phyloP scores from a whole-genome alignment of 92 coral and sea anemone species.

The Phymanthus crucifer region DNA sequence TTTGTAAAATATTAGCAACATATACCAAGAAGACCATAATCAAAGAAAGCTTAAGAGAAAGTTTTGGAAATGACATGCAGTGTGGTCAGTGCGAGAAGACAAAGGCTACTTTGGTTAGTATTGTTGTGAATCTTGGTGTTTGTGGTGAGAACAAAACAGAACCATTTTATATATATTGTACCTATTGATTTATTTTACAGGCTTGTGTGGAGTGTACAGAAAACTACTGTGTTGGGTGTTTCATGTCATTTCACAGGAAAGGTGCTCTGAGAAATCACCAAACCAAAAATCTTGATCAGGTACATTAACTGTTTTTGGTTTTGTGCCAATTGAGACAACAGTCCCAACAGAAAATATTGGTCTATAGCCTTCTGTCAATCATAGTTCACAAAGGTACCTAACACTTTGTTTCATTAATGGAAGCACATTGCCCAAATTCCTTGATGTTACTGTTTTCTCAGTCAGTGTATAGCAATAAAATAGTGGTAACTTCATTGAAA shows the following conservation, averaged over 20 bases:
- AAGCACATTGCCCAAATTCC: too few relatives aligned
- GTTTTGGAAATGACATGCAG: slow-evolving; percentile 27
- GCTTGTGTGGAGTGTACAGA: slow-evolving; percentile 88
- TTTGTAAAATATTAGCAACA: slow-evolving; percentile 45
- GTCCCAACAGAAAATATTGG: too few relatives aligned
- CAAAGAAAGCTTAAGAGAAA: slow-evolving; percentile 39
- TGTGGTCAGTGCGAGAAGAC: slow-evolving; percentile 93
- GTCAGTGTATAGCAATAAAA: too few relatives aligned
- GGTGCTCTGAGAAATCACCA: slow-evolving; percentile 88
- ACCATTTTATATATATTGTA: not conserved
- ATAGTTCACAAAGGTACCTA: too few relatives aligned
- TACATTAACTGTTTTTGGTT: not conserved
- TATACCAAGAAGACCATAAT: slow-evolving; percentile 61
- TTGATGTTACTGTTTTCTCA: too few relatives aligned
- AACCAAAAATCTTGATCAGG: slow-evolving; percentile 66
- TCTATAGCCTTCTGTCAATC: too few relatives aligned
- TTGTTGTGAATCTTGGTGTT: too few relatives aligned
- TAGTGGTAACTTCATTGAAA: too few relatives aligned
- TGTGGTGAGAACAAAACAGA: too few relatives aligned
- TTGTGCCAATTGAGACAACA: too few relatives aligned
- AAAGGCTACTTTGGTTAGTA: slow-evolving; percentile 76
- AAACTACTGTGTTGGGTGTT: slow-evolving; percentile 91
- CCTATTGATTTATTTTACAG: slow-evolving; percentile 40
- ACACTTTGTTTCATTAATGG: too few relatives aligned
- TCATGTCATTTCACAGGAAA: slow-evolving; percentile 86